Base-by-base conservation (phyloP, 2,113 vertebrate species). In the Sitta europaea region DNA sequence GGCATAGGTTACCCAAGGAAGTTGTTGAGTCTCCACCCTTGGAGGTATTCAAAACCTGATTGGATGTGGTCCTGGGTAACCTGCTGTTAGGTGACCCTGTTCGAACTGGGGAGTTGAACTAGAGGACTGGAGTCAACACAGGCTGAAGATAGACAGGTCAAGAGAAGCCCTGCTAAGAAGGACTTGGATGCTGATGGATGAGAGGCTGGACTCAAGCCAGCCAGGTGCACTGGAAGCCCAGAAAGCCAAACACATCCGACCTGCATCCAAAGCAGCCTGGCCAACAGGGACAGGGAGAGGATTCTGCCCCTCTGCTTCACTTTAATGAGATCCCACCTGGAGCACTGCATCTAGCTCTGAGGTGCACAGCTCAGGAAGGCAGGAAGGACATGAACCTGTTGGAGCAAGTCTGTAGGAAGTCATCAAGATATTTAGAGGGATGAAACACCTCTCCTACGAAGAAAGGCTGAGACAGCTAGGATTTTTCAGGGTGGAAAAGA, bases 211-310 rank as follows among this genome's bases (percentile, higher is more conserved):
- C 14, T 33, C 18, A 13, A 27, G 21, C 25, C 18, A 31, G 5
- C 3, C 3, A 10, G 19, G 21, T 6, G 25, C 31, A 27, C 27
- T 36, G 2, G 1, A 9, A 31, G 3, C 14, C 7, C 66, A 42
- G 14, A 72, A 29, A 50, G 18, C 8, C 58, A 79, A 13, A 9
- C 0, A 0, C 72, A 18, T 55, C 25, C 55, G 25, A 14, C 16
- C 42, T 63, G 24, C 57, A 33, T 36, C 31, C 11, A 36, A 63
- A 88, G 25, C 35, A 65, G 10, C 0, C 0, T 36, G 50, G 31
- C 0, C 58, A 72, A 31, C 22, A 43, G 18, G 33, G 15, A 1
- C 0, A 36, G 18, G 3, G 27, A 33, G 14, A 10, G 4, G 8
- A 57, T 36, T 57, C 21, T 65, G 31, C 3, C 42, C 25, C 31